phyloP scores from a whole-genome alignment of 2,888 invertebrate genomes.

The Melitaea athalia region DNA sequence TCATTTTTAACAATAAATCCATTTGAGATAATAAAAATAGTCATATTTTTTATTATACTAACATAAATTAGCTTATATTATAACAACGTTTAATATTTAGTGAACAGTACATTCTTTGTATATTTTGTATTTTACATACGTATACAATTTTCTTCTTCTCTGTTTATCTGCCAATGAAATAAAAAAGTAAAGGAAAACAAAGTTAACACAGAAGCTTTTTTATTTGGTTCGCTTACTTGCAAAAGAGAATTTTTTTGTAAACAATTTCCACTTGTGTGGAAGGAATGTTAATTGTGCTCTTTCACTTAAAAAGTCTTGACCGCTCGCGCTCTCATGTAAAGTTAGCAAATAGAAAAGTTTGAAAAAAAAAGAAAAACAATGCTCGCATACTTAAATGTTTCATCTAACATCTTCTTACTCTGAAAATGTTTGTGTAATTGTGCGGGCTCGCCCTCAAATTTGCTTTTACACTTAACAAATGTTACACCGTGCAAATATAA shows the following conservation, averaged over 20 bases:
- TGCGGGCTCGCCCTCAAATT: constrained; percentile 49
- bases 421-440: constrained; percentile 45
- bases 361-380: constrained; percentile 39
- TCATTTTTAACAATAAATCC: not conserved
- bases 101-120: not conserved
- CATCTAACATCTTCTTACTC: constrained; percentile 39
- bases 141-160: not conserved
- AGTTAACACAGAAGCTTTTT: constrained; percentile 26
- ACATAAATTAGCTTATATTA: not conserved
- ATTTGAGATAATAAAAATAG: not conserved
- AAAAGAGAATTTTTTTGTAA: constrained; percentile 61
- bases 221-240: constrained; percentile 41
- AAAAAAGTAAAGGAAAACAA: constrained; percentile 27
- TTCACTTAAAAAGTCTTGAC: constrained; percentile 40
- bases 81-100: not conserved
- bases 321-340: constrained; percentile 36
- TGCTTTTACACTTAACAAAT: constrained; percentile 56
- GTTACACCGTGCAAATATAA: constrained; percentile 53
- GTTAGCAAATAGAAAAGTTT: constrained; percentile 38
- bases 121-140: not conserved
- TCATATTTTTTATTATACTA: not conserved
- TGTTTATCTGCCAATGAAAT: constrained; percentile 25
- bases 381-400: constrained; percentile 40
- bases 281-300: constrained; percentile 44
- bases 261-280: constrained; percentile 42